These are phyloP conservation scores for Brotula barbata DNA, from an alignment of 2,797 vertebrate genomes.

Conservation along the genomic window DNA sequence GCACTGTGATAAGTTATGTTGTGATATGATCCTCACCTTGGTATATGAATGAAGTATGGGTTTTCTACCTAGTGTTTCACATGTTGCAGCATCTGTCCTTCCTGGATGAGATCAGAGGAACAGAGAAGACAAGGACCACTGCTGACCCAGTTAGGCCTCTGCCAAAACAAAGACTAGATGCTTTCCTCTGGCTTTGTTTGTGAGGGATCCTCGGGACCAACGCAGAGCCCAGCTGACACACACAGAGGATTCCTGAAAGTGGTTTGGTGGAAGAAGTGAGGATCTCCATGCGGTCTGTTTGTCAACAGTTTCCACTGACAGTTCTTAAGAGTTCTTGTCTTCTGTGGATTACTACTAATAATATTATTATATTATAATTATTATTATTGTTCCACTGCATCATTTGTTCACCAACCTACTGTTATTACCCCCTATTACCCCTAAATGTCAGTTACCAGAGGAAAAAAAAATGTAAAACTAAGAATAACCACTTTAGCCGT, in stretches of 20 bases:
- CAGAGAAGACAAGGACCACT: neutral
- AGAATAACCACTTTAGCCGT: no score
- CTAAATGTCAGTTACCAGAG: no score
- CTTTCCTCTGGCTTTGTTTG: slow-evolving; percentile 54
- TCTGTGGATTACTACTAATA: no score
- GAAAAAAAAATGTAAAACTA: no score
- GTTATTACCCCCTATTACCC: no score
- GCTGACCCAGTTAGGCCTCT: slow-evolving; percentile 62
- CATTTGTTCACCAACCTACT: no score
- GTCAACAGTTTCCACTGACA: slow-evolving; percentile 58
- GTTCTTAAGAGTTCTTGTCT: neutral
- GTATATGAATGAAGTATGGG: neutral
- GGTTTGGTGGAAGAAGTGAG: slow-evolving; percentile 34
- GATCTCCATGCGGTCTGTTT: slow-evolving; percentile 40
- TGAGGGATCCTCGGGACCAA: slow-evolving; percentile 41
- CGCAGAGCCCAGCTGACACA: slow-evolving; percentile 38
- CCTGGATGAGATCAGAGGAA: slow-evolving; percentile 26
- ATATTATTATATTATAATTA: no score
- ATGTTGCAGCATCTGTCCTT: slow-evolving; percentile 13
- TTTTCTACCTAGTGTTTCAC: neutral
- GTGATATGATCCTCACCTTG: slow-evolving; percentile 12
- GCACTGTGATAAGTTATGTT: neutral
- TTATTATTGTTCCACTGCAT: no score
- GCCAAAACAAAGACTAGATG: slow-evolving; percentile 47
- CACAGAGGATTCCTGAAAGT: slow-evolving; percentile 28